Evolutionary conservation across 2,113 vertebrate genomes (phyloP).

Genomic region (Carlito syrichta): DNA sequence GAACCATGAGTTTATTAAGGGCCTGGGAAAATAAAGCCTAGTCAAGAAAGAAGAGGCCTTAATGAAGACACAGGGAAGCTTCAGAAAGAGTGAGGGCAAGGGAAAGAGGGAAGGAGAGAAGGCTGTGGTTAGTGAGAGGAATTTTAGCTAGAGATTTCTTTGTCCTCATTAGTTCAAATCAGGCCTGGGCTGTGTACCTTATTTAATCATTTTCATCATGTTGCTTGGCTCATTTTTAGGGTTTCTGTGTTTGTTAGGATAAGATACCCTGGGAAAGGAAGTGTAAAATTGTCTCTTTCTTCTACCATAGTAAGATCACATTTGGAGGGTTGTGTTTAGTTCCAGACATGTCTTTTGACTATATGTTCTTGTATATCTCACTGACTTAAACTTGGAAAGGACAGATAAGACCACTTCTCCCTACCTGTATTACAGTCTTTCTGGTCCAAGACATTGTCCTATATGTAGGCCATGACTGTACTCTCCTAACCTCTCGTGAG

Average conservation of each 20-base stretch:
- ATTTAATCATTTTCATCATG: neutral
- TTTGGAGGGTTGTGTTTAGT: neutral
- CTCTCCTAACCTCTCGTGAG: neutral
- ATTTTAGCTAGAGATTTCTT: neutral
- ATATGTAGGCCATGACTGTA: fast-evolving
- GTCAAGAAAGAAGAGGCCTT: neutral
- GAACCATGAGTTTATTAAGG: neutral
- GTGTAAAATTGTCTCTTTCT: neutral
- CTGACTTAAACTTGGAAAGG: neutral
- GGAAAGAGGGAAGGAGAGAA: neutral
- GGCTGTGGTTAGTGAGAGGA: neutral
- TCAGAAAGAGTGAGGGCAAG: fast-evolving
- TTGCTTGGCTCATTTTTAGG: neutral
- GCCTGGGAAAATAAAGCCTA: neutral
- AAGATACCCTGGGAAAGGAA: conserved; percentile 63
- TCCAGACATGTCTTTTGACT: neutral
- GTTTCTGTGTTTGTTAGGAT: conserved; percentile 22
- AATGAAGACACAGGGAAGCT: fast-evolving
- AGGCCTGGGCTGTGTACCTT: neutral
- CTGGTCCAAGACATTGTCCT: fast-evolving
- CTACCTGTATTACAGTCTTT: fast-evolving
- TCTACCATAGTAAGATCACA: neutral
- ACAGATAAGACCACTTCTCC: fast-evolving
- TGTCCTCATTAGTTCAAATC: neutral
- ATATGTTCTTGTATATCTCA: fast-evolving